Evolutionary conservation across 2,113 vertebrate species (phyloP).

Genomic region (Phasianus colchicus): DNA sequence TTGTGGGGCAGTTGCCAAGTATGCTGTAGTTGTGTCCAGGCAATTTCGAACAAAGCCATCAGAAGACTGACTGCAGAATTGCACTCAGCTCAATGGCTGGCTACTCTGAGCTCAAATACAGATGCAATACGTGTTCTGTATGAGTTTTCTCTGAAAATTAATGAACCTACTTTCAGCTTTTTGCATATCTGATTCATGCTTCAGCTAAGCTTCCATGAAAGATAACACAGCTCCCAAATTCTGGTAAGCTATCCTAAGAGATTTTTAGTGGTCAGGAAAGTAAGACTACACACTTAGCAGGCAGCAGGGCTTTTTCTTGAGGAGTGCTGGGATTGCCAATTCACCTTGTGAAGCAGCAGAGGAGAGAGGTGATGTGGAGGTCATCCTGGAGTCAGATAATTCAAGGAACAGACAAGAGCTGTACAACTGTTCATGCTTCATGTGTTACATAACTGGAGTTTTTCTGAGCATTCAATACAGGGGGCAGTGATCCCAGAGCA

Average conservation of each 20-base stretch:
- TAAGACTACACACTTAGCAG: background rate
- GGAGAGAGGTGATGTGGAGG: constrained; percentile 27
- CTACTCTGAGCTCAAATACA: background rate
- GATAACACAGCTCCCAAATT: background rate
- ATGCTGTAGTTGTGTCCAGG: fast-evolving
- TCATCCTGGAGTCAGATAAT: background rate
- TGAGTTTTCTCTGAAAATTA: background rate
- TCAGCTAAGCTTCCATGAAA: constrained; percentile 11
- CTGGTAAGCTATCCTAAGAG: background rate
- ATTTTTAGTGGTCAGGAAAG: background rate
- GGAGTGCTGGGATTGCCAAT: background rate
- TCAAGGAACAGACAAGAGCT: background rate
- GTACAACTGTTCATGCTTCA: constrained; percentile 26
- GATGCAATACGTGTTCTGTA: background rate
- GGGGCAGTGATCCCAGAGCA: background rate
- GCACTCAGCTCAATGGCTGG: background rate
- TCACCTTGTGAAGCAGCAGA: constrained; percentile 31
- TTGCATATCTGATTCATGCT: background rate
- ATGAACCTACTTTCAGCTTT: background rate
- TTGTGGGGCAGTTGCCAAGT: background rate
- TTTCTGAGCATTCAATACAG: background rate
- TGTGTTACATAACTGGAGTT: constrained; percentile 10
- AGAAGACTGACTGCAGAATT: background rate
- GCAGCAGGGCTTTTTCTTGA: background rate
- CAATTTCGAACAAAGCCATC: background rate